These are phyloP conservation scores for Motacilla tschutschensis DNA, from an alignment of 2,113 vertebrate genomes.

Conservation along the genomic window DNA sequence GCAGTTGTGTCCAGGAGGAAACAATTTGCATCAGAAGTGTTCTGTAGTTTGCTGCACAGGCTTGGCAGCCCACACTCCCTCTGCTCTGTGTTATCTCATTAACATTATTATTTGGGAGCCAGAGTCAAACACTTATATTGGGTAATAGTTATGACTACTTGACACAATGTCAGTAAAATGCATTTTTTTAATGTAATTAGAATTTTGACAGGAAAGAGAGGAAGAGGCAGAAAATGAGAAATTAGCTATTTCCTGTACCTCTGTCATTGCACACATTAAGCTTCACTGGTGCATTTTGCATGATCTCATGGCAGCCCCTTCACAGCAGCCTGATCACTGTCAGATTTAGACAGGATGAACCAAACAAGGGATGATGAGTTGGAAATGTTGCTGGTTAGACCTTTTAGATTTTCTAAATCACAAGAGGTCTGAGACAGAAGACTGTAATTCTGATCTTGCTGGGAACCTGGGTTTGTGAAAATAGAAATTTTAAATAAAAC, in stretches of 20 bases:
- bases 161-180: constrained; percentile 48
- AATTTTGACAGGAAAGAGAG: constrained; percentile 53
- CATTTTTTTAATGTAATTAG: constrained; percentile 35
- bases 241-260: constrained; percentile 57
- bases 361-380: background rate
- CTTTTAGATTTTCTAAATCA: background rate
- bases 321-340: constrained; percentile 20
- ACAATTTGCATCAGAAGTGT: constrained; percentile 11
- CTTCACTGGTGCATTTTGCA: constrained; percentile 9
- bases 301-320: constrained; percentile 46
- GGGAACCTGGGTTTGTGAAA: background rate
- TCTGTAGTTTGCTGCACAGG: background rate
- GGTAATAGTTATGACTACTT: constrained; percentile 38
- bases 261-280: constrained; percentile 42
- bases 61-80: constrained; percentile 34
- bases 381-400: background rate
- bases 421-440: background rate
- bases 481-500: background rate
- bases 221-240: constrained; percentile 55
- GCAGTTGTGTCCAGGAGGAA: constrained; percentile 38
- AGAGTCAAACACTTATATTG: constrained; percentile 13
- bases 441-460: background rate
- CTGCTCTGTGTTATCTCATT: constrained; percentile 38
- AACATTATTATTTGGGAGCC: constrained; percentile 43
- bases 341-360: background rate